phyloP scores from a whole-genome alignment of 2,113 vertebrate genomes.

The Atherinomorus stipes region DNA sequence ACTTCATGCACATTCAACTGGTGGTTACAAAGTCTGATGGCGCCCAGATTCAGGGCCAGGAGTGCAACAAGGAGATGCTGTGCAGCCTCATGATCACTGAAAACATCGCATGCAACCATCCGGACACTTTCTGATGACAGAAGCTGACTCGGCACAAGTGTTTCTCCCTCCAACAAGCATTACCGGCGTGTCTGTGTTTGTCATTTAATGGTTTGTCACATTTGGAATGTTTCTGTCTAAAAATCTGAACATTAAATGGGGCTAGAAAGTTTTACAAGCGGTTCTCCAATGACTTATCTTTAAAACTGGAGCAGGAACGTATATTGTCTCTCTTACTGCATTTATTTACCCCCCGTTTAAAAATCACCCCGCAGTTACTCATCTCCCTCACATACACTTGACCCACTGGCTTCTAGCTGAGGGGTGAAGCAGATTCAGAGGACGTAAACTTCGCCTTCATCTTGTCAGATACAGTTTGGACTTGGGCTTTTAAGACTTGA shows the following conservation, averaged over 20 bases:
- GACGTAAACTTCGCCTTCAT: not conserved
- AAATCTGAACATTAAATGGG: not conserved
- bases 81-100: constrained; percentile 16
- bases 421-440: not conserved
- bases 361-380: no score
- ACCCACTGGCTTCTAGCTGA: not conserved
- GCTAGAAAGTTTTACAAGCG: not conserved
- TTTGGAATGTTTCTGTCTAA: not conserved
- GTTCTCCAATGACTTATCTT: not conserved
- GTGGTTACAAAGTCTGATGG: constrained; percentile 16
- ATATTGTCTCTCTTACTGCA: not conserved
- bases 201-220: not conserved
- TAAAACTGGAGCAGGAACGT: not conserved
- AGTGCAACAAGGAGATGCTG: constrained; percentile 8
- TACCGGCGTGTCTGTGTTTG: not conserved
- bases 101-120: constrained; percentile 19
- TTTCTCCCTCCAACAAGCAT: not conserved
- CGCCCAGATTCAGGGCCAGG: not conserved
- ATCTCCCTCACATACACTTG: no score
- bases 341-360: not conserved
- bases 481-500: not conserved
- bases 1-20: constrained; percentile 67
- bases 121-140: not conserved
- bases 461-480: not conserved
- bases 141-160: constrained; percentile 6